These are phyloP conservation scores for Isotomurus palustris DNA, from an alignment of 2,888 invertebrate species.

Conservation along the genomic window DNA sequence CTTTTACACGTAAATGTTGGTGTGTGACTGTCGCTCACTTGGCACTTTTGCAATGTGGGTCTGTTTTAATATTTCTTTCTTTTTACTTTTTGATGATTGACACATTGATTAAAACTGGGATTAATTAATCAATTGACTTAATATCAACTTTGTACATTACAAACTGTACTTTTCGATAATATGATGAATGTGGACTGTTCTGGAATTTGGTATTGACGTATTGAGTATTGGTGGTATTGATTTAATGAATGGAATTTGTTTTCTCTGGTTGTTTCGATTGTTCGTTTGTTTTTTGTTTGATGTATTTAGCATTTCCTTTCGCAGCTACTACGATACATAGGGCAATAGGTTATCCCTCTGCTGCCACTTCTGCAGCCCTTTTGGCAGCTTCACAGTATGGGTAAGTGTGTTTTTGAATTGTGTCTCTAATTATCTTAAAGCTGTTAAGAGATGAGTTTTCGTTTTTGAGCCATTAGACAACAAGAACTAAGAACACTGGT, in stretches of 20 bases:
- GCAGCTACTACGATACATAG: slow-evolving; percentile 33
- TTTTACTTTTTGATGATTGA: not conserved
- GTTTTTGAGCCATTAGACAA: no score
- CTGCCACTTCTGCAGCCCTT: slow-evolving; percentile 55
- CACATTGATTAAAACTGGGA: not conserved
- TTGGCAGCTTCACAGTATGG: slow-evolving; percentile 74
- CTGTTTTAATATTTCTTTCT: not conserved
- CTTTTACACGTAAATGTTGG: not conserved
- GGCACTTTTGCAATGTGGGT: not conserved
- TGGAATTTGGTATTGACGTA: not conserved
- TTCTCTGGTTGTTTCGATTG: slow-evolving; percentile 16
- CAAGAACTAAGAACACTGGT: no score
- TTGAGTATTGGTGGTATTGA: not conserved
- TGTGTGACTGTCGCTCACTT: slow-evolving; percentile 1
- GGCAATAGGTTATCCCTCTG: slow-evolving; percentile 22
- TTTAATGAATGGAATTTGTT: slow-evolving; percentile 6
- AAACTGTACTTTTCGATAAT: no score
- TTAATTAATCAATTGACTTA: slow-evolving; percentile 4
- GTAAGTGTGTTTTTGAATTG: slow-evolving; percentile 59
- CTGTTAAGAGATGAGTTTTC: no score
- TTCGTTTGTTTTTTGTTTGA: slow-evolving; percentile 31
- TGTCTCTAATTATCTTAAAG: no score
- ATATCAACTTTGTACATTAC: no score
- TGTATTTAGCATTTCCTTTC: slow-evolving; percentile 34
- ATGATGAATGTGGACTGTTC: slow-evolving; percentile 6